Evolutionary conservation across 2,888 invertebrate species (phyloP).

Genomic region (Polyploca ridens): DNA sequence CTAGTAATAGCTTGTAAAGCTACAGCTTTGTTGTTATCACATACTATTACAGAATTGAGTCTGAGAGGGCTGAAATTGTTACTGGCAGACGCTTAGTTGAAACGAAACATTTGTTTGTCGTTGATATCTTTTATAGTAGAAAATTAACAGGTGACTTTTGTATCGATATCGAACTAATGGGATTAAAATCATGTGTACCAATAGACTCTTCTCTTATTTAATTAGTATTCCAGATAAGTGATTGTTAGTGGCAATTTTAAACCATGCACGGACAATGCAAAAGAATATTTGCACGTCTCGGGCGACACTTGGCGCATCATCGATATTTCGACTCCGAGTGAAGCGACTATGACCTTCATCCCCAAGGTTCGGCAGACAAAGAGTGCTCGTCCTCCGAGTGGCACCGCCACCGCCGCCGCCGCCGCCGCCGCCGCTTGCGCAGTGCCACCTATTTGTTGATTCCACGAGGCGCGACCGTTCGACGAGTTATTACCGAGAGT

Average conservation of each 20-base stretch:
- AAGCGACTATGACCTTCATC: constrained; percentile 9
- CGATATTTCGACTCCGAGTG: background rate
- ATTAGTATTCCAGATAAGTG: too few relatives aligned
- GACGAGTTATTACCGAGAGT: constrained; percentile 64
- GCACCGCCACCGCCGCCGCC: background rate
- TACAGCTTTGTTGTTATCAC: too few relatives aligned
- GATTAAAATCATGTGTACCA: too few relatives aligned
- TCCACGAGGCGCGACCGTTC: constrained; percentile 44
- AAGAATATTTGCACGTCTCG: background rate
- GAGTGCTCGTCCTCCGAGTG: constrained; percentile 3
- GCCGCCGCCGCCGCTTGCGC: constrained; percentile 14
- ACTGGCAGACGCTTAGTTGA: background rate
- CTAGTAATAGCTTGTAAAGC: too few relatives aligned
- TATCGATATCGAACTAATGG: background rate
- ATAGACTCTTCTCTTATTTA: too few relatives aligned
- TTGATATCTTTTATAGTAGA: background rate
- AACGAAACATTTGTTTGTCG: background rate
- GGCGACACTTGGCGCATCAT: background rate
- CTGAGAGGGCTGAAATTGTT: background rate
- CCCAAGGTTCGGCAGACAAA: constrained; percentile 15
- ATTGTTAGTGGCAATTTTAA: too few relatives aligned
- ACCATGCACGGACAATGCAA: background rate
- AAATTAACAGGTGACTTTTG: background rate
- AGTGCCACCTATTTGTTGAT: constrained; percentile 51
- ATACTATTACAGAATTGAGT: too few relatives aligned